Evolutionary conservation across 2,113 vertebrate genomes (phyloP).

Genomic region (Phylloscopus whistleri): DNA sequence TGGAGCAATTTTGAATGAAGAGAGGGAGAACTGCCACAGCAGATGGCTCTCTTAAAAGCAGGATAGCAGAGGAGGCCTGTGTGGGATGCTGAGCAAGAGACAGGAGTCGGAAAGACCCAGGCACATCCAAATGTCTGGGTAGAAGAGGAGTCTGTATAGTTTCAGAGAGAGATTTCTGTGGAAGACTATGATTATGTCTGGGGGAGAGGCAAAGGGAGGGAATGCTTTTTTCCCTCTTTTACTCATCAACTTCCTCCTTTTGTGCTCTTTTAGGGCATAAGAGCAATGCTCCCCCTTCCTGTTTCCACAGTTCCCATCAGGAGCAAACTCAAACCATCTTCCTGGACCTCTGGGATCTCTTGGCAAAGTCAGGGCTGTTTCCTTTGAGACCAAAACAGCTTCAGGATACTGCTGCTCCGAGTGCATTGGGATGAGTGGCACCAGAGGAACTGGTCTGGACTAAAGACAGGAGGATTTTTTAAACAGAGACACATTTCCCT

Average conservation of each 20-base stretch:
- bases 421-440: background rate
- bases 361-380: background rate
- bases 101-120: background rate
- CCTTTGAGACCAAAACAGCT: background rate
- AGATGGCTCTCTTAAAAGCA: background rate
- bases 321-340: background rate
- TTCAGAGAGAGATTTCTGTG: background rate
- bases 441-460: background rate
- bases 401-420: rapidly evolving
- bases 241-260: background rate
- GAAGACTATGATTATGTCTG: background rate
- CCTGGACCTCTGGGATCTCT: background rate
- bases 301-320: background rate
- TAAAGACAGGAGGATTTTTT: background rate
- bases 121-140: background rate
- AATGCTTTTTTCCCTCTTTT: background rate
- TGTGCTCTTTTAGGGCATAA: background rate
- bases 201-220: background rate
- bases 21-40: background rate
- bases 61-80: background rate
- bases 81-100: background rate
- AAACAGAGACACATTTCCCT: background rate
- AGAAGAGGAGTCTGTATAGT: background rate
- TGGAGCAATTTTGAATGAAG: background rate
- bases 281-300: background rate